Base-by-base conservation (phyloP, 2,888 invertebrate species). In the Diarsia rubi region DNA sequence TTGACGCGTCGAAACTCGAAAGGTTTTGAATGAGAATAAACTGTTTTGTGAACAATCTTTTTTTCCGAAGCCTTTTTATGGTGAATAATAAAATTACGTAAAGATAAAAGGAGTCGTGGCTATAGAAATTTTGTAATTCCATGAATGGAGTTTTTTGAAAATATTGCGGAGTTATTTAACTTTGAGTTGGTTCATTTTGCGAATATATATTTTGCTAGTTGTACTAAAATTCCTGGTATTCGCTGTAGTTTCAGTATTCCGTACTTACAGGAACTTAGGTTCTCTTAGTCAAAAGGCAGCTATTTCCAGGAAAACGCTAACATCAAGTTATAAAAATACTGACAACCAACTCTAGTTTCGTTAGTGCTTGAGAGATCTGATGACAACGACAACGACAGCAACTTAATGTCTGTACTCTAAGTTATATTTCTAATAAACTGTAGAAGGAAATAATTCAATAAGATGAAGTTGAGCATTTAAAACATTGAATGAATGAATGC, bases 21-120 rank as follows among this genome's bases (percentile, higher is more conserved):
- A 71, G 65, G 54, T 78, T 84, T 81, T 31, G 2, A 27, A 71
- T 24, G 52, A 49, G 49, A 73, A 81, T 81, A 64, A 69, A 81
- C 59, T 54, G 65, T 71, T 75, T 62, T 73, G 24, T 62, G 54
- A 45, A 11, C 44, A 52, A 27, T 54, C 27, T n/a, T 59, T 82
- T 57, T 54, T 82, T 65, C 52, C 0, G 14, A 21, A 49, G 16
- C 8, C 42, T 57, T 63, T 78, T 57, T 64, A 24, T 57, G 54
- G 42, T 62, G 14, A 19, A n/a, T 45, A 21, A 11, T 47, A 47
- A 54, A 44, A 72, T 62, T 31, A 54, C 6, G 2, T 52, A 71
- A 70, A 59, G 3, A 47, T 27, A 57, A 57, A 66, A 62, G 27
- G 1, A 75, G 14, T 27, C n/a, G 12, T 42, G 24, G 8, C 14